Base-by-base conservation (phyloP, 2,888 invertebrate genomes). In the Phasia obesa region DNA sequence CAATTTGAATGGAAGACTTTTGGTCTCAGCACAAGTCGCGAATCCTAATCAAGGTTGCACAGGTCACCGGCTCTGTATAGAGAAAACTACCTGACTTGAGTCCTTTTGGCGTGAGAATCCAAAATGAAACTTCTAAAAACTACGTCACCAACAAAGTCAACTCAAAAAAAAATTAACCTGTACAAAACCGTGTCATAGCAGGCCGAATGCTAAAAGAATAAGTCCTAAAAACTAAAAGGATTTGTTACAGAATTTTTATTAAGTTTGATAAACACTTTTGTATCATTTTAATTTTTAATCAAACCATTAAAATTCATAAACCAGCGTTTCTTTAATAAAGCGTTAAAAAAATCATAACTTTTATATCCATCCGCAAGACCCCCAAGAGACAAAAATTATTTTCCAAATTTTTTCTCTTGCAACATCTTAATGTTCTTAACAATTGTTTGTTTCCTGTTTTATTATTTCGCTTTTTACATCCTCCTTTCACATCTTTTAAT, bases 201-300 rank as follows among this genome's bases (percentile, higher is more conserved):
- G 2, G 2, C 0, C 3, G 2, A 13, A 42, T 15, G 15, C 13
- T n/a, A 42, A 42, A 38, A 38, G 11, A 7, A 11, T 11, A 38
- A 11, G 13, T 6, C 11, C 13, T 49, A 17, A 13, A 27, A 53
- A 27, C 15, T 42, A 51, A 38, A 17, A 42, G 51, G 15, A 27
- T 15, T 38, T 51, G 4, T 35, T 15, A 11, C 3, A 38, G 19
- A 44, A 71, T 49, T 59, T 35, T n/a, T 21, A n/a, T 23, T 42
- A 17, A 31, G 57, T 57, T 60, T 7, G 17, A 11, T 2, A 2
- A 53, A 47, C 42, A 17, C 4, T 60, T 59, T 65, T 42, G 6
- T 35, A 65, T 19, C 51, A 9, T 51, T 65, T 79, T 51, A 69
- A 69, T 79, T 65, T 78, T 71, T 65, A 67, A 71, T 59, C 51